Conservation (phyloP, 2,797 vertebrate species). For the Leptoclinus maculatus region DNA sequence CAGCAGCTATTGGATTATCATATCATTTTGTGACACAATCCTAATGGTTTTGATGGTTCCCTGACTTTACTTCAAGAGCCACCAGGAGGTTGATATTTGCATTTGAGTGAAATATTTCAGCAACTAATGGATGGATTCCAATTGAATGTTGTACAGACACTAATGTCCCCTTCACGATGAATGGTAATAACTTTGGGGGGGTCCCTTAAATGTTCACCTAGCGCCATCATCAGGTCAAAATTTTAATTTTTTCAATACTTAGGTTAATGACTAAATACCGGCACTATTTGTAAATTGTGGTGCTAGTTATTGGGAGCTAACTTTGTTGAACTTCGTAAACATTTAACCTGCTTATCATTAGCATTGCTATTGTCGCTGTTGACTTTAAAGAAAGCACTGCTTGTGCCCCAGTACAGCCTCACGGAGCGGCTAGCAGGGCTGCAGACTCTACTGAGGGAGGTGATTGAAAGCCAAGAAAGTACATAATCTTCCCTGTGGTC, state of each 20-base stretch:
- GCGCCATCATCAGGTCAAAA: not conserved
- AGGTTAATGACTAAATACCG: not conserved
- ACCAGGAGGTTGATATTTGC: too few species aligned
- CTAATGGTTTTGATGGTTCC: not conserved
- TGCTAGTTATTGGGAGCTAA: not conserved
- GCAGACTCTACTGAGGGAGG: conserved; percentile 29
- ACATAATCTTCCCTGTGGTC: conserved; percentile 36
- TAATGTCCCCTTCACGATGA: not conserved
- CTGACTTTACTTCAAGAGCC: not conserved
- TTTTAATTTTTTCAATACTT: not conserved
- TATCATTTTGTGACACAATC: not conserved
- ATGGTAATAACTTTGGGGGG: not conserved
- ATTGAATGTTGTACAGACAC: not conserved
- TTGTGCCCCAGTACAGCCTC: not conserved
- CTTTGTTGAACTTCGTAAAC: not conserved
- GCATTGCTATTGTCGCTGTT: conserved; percentile 1
- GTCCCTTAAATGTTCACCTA: not conserved
- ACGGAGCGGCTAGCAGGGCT: not conserved
- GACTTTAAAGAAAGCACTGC: not conserved
- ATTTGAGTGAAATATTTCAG: not conserved
- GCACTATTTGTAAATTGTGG: not conserved
- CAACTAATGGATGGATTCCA: not conserved
- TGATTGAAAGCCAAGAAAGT: conserved; percentile 42
- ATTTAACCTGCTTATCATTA: not conserved
- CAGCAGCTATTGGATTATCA: not conserved